These are phyloP conservation scores for Dipodomys stephensi DNA, from an alignment of 2,113 vertebrate species.

Conservation along the genomic window DNA sequence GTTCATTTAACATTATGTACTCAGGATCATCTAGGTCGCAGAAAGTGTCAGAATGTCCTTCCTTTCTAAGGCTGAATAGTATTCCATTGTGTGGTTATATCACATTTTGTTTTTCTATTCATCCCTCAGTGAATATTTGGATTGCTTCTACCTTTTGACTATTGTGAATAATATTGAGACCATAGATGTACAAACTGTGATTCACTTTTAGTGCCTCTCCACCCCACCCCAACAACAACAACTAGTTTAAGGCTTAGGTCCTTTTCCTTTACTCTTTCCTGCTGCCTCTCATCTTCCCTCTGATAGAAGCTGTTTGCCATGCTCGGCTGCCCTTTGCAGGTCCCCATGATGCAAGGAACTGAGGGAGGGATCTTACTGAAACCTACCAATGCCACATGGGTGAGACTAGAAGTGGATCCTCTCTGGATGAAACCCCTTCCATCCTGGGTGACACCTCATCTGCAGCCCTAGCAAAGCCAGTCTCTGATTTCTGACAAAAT, in stretches of 20 bases:
- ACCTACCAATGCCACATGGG: accelerated
- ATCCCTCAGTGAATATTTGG: not conserved
- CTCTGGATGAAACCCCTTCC: too few species aligned
- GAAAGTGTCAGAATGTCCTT: not conserved
- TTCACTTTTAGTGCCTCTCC: not conserved
- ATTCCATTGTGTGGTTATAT: not conserved
- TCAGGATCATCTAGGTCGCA: not conserved
- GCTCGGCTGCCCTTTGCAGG: not conserved
- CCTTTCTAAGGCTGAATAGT: not conserved
- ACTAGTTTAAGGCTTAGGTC: not conserved
- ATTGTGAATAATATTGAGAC: not conserved
- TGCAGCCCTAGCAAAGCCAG: not conserved
- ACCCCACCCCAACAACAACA: too few species aligned
- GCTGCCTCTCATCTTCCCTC: not conserved
- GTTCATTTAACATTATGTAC: not conserved
- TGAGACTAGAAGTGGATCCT: not conserved
- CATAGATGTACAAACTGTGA: not conserved
- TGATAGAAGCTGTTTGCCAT: not conserved
- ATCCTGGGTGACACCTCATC: not conserved
- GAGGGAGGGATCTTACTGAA: not conserved
- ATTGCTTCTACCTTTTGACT: not conserved
- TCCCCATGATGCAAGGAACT: accelerated
- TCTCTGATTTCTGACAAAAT: not conserved
- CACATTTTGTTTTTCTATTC: not conserved
- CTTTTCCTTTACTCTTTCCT: not conserved